These are phyloP conservation scores for Actinia equina DNA, from an alignment of 64 coral and sea anemone genomes.

Conservation along the genomic window DNA sequence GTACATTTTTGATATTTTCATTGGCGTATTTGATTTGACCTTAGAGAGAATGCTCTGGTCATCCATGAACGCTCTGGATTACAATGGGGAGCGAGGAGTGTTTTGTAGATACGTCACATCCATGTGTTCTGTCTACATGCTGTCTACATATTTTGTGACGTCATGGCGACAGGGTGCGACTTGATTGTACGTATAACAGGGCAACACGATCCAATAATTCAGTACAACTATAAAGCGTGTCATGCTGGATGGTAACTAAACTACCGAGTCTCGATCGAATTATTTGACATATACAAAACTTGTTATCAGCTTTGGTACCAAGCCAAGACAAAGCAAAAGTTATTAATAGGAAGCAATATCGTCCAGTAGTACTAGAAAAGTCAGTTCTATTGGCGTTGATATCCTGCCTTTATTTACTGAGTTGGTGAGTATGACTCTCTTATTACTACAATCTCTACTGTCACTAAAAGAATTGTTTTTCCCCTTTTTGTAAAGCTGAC, in stretches of 20 bases:
- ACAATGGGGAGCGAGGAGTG: not conserved
- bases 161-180: not conserved
- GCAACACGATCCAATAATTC: not conserved
- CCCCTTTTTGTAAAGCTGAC: not conserved
- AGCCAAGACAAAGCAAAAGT: not conserved
- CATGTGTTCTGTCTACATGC: not conserved
- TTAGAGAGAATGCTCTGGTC: not conserved
- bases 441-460: not conserved
- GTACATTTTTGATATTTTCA: not conserved
- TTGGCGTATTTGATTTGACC: not conserved
- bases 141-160: slow-evolving; percentile 1
- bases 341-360: not conserved
- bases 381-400: not conserved
- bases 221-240: not conserved
- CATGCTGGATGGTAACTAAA: not conserved
- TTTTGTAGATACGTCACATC: not conserved
- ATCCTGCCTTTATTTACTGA: slow-evolving; percentile 1
- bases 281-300: not conserved
- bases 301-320: not conserved
- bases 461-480: not conserved
- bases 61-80: not conserved
- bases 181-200: not conserved
- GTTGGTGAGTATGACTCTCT: slow-evolving; percentile 3
- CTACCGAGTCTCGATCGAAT: not conserved
- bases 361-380: not conserved